Evolutionary conservation across 1,140 invertebrate genomes (phyloP), one percentile per base, ranked within the genome.

Genomic region (Procambarus clarkii): DNA sequence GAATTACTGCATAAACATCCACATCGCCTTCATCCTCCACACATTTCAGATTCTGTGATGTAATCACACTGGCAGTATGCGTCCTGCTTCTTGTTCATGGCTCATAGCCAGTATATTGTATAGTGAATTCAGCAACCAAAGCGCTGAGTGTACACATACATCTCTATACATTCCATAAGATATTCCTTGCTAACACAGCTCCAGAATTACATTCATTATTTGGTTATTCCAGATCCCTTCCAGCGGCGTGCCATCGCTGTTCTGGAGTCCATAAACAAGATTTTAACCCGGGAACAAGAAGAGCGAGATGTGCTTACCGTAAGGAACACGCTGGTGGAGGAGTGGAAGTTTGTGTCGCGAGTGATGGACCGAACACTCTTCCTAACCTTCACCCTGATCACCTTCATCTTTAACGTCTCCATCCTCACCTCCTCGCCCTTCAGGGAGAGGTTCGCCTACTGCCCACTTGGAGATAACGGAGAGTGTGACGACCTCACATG

Each of bases 341-440:
- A 93, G 87, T 93, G 93, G 93, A 91, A 92, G 74, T 92, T 93
- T 76, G 77, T 93, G 18, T 88, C 93, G 1, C 81, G 92, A 13
- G 93, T 93, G n/a, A 69, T 92, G 77, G 93, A 93, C 86, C 81
- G 91, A 13, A 79, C 92, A 15, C 83, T 92, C 77, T 92, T 92
- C 91, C 88, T 92, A 74, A 24, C 48, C 45, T 93, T 93, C 85
- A 92, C 83, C 80, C 3, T 78, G n/a, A 79, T 54, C 54, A 74
- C 77, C 21, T 48, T 92, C 60, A n/a, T 92, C 58, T 93, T 93
- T 74, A 93, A 93, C 89, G 18, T 93, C 9, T 71, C 50, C 71
- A 93, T 93, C 69, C 92, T 93, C 71, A 92, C 92, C 48, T 92
- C 92, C 46, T 93, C 93, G 21, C 93, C 93, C 4, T 92, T 90